A percentile compares a stretch with the other conserved stretches of the same genome.
These are phyloP conservation scores for Callipepla californica DNA, from an alignment of 2,113 vertebrate genomes.

Conservation along the genomic window DNA sequence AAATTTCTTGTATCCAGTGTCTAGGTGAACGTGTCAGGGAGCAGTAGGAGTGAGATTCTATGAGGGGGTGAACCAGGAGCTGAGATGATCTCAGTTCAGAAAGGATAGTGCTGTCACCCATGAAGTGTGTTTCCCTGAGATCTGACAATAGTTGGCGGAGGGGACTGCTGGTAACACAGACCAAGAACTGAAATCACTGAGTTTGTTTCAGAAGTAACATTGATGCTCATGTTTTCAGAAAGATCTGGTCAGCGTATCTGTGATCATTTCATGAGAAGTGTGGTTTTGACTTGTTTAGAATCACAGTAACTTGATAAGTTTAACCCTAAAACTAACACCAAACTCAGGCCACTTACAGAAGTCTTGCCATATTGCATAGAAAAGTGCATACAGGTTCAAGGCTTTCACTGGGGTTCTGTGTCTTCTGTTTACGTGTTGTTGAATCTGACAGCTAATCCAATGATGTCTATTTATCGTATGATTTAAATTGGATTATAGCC, in stretches of 20 bases:
- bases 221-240: neutral
- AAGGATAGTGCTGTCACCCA: accelerated
- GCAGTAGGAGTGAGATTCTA: neutral
- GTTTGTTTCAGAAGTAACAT: neutral
- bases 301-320: neutral
- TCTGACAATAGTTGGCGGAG: neutral
- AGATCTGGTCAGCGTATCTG: neutral
- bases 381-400: accelerated
- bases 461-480: neutral
- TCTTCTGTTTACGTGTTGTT: neutral
- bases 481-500: neutral
- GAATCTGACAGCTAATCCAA: neutral
- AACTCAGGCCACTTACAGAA: neutral
- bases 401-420: neutral
- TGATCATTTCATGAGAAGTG: neutral
- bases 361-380: neutral
- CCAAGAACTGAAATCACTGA: neutral
- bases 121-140: accelerated
- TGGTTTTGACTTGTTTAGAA: neutral
- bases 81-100: neutral
- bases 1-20: neutral
- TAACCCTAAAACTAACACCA: neutral
- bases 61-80: neutral
- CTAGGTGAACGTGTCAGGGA: neutral
- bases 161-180: neutral